Base-by-base conservation (phyloP, 1,140 invertebrate genomes). In the Paraescarpia echinospica region DNA sequence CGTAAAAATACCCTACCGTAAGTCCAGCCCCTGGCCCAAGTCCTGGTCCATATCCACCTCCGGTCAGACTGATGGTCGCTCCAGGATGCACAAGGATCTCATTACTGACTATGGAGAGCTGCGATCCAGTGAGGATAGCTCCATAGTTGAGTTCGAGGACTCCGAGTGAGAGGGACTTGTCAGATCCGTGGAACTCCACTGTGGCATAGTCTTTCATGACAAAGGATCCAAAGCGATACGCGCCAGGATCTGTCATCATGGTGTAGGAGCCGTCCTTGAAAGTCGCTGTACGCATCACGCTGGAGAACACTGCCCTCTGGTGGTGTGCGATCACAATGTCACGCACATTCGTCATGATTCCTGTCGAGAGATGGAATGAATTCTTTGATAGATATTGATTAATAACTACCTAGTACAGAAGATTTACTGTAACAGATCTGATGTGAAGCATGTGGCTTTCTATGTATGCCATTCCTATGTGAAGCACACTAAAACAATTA, bases 171-270 rank as follows among this genome's bases (percentile, higher is more conserved):
- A 95, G 93, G 14, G 33, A 41, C n/a, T 35, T 59, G 27, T 91
- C 41, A 31, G 48, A 34, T 18, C 91, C 92, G 8, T 94, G 93
- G 14, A 93, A 93, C 31, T 89, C 89, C 9, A 92, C 93, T 51
- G 90, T 92, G 35, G 93, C 94, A 93, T 95, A 93, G 90, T 94
- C 94, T 90, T 94, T 94, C 41, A 95, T 93, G 31, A 93, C 94
- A 89, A 95, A 94, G 33, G 92, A 94, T 34, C 94, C 93, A 92
- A 95, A 95, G 91, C 93, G 93, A 93, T 95, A 95, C 22, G 94
- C 93, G n/a, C 94, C 94, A 33, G 94, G 92, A 31, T 93, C 92
- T 2, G 94, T 93, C 18, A 94, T 93, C 6, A 89, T 93, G 22
- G 92, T 91, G 91, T 94, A 93, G 18, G 93, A 51, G 2, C 94